Conservation (phyloP, 2,113 vertebrate genomes). For the Rhadina sibilatrix region DNA sequence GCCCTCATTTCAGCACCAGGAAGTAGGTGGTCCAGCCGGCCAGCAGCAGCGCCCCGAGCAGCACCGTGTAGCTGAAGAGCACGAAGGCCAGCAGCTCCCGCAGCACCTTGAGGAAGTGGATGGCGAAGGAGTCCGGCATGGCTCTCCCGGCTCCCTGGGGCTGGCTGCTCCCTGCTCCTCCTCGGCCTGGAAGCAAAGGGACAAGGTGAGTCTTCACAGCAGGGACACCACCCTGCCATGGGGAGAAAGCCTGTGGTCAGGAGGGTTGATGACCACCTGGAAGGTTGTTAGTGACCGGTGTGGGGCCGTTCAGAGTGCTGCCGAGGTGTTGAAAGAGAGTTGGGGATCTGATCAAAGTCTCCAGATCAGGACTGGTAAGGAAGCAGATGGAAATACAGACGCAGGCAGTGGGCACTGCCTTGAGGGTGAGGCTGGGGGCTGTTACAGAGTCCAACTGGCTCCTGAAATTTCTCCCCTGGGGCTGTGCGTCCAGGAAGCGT, state of each 20-base stretch:
- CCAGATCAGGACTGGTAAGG: background rate
- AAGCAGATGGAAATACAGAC: background rate
- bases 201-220: background rate
- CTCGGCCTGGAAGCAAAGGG: background rate
- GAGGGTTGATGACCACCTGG: background rate
- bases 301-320: background rate
- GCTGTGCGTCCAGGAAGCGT: background rate
- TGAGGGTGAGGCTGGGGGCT: background rate
- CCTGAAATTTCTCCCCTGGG: background rate
- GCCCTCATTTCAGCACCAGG: slow-evolving; percentile 84
- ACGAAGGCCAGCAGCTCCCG: slow-evolving; percentile 91
- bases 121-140: slow-evolving; percentile 78
- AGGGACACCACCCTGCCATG: background rate
- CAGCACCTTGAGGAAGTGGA: slow-evolving; percentile 89
- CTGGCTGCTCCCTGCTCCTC: background rate
- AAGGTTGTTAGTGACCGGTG: background rate
- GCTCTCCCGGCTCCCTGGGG: background rate
- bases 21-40: slow-evolving; percentile 96
- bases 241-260: background rate
- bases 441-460: background rate
- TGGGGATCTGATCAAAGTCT: background rate
- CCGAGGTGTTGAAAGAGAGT: background rate
- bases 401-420: accelerated
- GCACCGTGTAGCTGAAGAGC: slow-evolving; percentile 93
- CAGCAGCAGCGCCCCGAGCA: slow-evolving; percentile 89